Evolutionary conservation across 2,797 vertebrate genomes (phyloP).

Genomic region (Falco novaeseelandiae): DNA sequence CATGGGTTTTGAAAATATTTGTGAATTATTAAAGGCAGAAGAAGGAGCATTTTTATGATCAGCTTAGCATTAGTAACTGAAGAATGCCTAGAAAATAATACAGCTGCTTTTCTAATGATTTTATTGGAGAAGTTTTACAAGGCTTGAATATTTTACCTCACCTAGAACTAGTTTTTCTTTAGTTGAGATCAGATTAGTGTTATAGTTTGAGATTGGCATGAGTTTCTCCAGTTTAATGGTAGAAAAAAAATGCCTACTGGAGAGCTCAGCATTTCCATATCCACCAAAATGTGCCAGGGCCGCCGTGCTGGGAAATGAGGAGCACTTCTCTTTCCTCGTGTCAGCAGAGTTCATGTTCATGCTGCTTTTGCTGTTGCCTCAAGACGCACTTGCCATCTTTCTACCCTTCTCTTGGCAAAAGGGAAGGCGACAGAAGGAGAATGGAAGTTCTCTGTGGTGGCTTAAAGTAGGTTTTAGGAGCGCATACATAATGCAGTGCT

Average conservation of each 20-base stretch:
- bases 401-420: background rate
- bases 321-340: background rate
- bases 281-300: background rate
- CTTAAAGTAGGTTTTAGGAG: background rate
- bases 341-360: background rate
- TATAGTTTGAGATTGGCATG: background rate
- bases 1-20: background rate
- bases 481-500: background rate
- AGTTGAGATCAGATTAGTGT: background rate
- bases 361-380: background rate
- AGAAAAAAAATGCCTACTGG: background rate
- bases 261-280: background rate
- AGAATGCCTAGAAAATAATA: background rate
- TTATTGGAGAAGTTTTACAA: background rate
- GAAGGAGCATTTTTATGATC: background rate
- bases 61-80: background rate
- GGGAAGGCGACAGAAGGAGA: background rate
- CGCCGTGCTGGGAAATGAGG: background rate
- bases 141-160: background rate
- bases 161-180: background rate
- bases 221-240: background rate
- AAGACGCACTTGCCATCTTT: accelerated
- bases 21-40: background rate
- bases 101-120: background rate
- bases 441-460: background rate